Evolutionary conservation across 1,140 invertebrate genomes (phyloP).

Genomic region (Drosophila pachea): DNA sequence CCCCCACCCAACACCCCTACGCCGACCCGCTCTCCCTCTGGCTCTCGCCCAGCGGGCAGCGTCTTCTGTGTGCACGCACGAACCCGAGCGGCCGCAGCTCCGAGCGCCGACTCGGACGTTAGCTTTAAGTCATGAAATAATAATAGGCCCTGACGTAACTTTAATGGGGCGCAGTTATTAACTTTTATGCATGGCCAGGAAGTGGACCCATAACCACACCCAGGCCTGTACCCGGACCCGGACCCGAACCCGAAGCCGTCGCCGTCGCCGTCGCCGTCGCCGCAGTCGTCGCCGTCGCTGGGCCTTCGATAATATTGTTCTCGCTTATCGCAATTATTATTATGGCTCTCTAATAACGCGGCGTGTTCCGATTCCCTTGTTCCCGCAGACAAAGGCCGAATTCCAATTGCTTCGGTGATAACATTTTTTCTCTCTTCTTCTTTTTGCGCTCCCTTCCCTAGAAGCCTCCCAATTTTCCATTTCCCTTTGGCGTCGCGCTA

Average conservation of each 20-base stretch:
- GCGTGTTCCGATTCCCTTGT: constrained; percentile 12
- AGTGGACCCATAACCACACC: constrained; percentile 1
- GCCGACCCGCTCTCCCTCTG: not conserved
- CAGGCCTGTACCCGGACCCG: not conserved
- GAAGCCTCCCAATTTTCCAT: not conserved
- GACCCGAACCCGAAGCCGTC: constrained; percentile 6
- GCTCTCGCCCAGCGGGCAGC: not conserved
- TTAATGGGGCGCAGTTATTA: constrained; percentile 67
- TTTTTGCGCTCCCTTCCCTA: not conserved
- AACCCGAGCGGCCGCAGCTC: not conserved
- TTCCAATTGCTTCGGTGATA: constrained; percentile 21
- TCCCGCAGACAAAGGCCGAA: not conserved
- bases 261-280: not conserved
- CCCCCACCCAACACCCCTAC: not conserved
- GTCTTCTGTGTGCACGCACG: constrained; percentile 24
- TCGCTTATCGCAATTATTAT: constrained; percentile 49
- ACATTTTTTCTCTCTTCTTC: not conserved
- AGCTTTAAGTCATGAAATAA: constrained; percentile 70
- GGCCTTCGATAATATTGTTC: constrained; percentile 20
- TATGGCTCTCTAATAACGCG: constrained; percentile 14
- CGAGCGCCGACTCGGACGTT: constrained; percentile 22
- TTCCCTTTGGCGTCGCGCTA: not conserved
- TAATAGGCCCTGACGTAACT: constrained; percentile 55
- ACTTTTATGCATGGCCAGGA: constrained; percentile 54
- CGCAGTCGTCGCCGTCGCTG: not conserved